Evolutionary conservation across 1,140 invertebrate species (phyloP).

Genomic region (Zaprionus tsacasi): DNA sequence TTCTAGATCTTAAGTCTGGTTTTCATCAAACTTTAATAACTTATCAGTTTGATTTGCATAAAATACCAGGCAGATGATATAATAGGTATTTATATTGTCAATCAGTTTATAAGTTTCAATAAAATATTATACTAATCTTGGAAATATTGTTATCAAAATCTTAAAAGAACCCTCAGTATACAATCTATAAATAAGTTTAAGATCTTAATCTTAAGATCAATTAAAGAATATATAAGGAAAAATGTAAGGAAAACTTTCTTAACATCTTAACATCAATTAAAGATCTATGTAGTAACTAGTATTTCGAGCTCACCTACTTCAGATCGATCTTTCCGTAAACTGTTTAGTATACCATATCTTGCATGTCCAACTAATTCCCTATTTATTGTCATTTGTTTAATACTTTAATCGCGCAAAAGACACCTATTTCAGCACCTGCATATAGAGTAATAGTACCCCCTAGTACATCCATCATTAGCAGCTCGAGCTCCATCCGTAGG

Average conservation of each 20-base stretch:
- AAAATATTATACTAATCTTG: background rate
- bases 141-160: too few relatives aligned
- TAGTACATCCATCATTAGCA: constrained; percentile 57
- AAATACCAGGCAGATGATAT: too few relatives aligned
- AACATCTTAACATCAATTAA: too few relatives aligned
- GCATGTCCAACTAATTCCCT: constrained; percentile 26
- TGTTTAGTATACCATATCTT: constrained; percentile 11
- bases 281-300: background rate
- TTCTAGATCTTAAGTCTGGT: background rate
- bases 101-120: background rate
- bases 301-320: background rate
- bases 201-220: background rate
- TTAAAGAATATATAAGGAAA: too few relatives aligned
- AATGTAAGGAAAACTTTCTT: too few relatives aligned
- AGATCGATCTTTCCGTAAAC: constrained; percentile 24
- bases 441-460: constrained; percentile 31
- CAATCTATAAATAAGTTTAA: background rate
- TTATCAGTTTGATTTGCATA: too few relatives aligned
- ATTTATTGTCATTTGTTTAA: constrained; percentile 31
- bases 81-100: background rate
- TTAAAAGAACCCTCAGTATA: too few relatives aligned
- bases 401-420: constrained; percentile 25
- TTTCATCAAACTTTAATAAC: too few relatives aligned
- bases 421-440: constrained; percentile 20
- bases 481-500: constrained; percentile 10